Evolutionary conservation across 2,113 vertebrate species (phyloP).

Genomic region (Quiscalus mexicanus): DNA sequence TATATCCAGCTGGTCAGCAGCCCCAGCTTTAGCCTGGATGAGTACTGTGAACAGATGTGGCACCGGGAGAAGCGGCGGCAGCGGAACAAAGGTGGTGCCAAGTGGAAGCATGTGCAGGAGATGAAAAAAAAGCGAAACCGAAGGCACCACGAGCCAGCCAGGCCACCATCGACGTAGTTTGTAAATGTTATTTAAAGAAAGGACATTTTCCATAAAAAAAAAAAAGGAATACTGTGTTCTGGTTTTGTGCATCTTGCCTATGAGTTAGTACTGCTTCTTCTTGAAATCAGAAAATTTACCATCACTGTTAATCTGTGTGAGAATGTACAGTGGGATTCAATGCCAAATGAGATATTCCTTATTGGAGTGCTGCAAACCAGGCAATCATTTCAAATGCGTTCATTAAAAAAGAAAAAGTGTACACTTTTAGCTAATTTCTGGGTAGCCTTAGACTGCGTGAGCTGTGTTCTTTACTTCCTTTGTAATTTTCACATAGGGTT

Average conservation of each 20-base stretch:
- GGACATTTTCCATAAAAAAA: slow-evolving; percentile 36
- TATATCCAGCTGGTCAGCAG: slow-evolving; percentile 90
- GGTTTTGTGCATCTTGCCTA: slow-evolving; percentile 54
- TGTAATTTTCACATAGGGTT: not conserved
- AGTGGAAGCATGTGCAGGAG: slow-evolving; percentile 98
- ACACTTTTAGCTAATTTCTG: slow-evolving; percentile 38
- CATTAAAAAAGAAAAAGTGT: not conserved
- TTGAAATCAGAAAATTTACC: slow-evolving; percentile 21
- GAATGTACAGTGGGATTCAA: not conserved
- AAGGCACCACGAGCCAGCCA: slow-evolving; percentile 81
- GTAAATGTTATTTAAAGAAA: slow-evolving; percentile 59
- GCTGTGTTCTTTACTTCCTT: not conserved
- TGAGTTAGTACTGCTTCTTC: slow-evolving; percentile 58
- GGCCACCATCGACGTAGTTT: slow-evolving; percentile 67
- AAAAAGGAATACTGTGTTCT: slow-evolving; percentile 52
- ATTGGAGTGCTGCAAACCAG: not conserved
- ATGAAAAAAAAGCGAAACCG: slow-evolving; percentile 93
- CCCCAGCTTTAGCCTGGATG: slow-evolving; percentile 87
- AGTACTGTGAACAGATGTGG: slow-evolving; percentile 97
- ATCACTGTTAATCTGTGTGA: slow-evolving; percentile 9
- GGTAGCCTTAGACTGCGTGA: slow-evolving; percentile 15
- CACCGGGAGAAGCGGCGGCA: slow-evolving; percentile 84
- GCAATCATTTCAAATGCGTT: not conserved
- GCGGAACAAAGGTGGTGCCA: slow-evolving; percentile 80
- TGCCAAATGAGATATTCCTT: not conserved